Conservation (phyloP, 2,797 vertebrate species). For the Rallus crepitans region DNA sequence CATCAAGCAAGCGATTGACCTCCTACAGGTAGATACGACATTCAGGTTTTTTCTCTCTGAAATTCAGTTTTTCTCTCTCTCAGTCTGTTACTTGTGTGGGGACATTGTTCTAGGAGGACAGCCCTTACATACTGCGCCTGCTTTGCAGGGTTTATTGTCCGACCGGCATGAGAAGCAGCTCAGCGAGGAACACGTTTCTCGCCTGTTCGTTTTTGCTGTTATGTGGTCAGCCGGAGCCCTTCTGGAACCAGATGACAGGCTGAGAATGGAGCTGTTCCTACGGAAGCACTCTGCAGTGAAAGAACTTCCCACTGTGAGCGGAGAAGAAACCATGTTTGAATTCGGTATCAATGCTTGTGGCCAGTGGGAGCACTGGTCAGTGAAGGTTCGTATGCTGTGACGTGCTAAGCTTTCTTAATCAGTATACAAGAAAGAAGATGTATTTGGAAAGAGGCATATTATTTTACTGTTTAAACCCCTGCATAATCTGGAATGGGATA, state of each 20-base stretch:
- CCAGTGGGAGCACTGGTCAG: conserved; percentile 86
- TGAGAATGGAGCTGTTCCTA: conserved; percentile 86
- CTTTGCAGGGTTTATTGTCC: conserved; percentile 83
- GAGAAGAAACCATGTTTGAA: conserved; percentile 86
- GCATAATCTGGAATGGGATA: neutral
- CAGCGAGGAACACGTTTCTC: conserved; percentile 70
- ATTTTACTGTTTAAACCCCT: neutral
- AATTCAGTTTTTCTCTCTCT: neutral
- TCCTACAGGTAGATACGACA: conserved; percentile 81
- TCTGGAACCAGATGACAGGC: conserved; percentile 84
- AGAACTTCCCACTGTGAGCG: conserved; percentile 80
- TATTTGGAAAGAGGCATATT: neutral
- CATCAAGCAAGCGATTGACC: conserved; percentile 88
- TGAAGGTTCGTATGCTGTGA: conserved; percentile 75
- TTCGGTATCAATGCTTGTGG: conserved; percentile 80
- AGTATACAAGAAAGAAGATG: neutral
- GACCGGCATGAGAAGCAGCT: conserved; percentile 78
- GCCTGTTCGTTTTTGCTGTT: conserved; percentile 83
- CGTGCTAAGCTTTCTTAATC: neutral
- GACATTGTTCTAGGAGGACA: neutral
- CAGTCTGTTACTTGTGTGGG: neutral
- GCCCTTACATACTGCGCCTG: neutral
- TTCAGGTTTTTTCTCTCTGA: neutral
- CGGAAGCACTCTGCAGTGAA: conserved; percentile 73
- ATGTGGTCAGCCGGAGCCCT: conserved; percentile 89